Evolutionary conservation across 64 coral and sea anemone species (phyloP).

Genomic region (Cladopsammia gracilis): DNA sequence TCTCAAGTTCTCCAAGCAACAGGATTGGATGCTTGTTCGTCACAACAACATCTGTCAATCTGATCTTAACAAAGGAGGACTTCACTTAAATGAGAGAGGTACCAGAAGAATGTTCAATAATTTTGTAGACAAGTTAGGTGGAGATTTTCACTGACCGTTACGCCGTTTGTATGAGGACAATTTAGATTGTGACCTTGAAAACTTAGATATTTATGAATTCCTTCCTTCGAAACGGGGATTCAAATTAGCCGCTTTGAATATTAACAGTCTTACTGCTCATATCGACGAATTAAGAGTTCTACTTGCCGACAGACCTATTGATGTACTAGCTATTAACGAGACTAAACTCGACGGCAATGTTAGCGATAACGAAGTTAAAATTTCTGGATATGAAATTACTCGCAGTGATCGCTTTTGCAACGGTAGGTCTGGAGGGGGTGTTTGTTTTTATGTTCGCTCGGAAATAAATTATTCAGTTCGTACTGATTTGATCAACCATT

Average conservation of each 20-base stretch:
- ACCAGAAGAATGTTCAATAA: conserved; percentile 30
- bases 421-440: too few relatives aligned
- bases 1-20: conserved; percentile 19
- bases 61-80: conserved; percentile 57
- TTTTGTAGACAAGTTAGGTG: not conserved
- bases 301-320: not conserved
- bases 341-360: conserved; percentile 38
- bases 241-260: conserved; percentile 44
- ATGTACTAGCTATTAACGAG: conserved; percentile 39
- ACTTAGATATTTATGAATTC: conserved; percentile 10
- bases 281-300: conserved; percentile 13
- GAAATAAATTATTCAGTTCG: conserved; percentile 29
- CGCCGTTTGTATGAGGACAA: too few relatives aligned
- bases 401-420: too few relatives aligned
- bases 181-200: not conserved
- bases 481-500: not conserved
- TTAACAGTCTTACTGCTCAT: conserved; percentile 20
- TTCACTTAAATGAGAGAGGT: conserved; percentile 56
- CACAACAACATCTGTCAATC: not conserved
- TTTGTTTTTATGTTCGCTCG: not conserved
- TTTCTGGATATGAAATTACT: not conserved
- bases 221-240: conserved; percentile 28
- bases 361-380: not conserved
- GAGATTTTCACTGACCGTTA: too few relatives aligned
- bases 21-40: not conserved